A percentile compares a stretch with the other conserved stretches of the same genome.
phyloP scores from a whole-genome alignment of 30 jellyfish, hydroid and myxozoan genomes.

The Turritopsis dohrnii region DNA sequence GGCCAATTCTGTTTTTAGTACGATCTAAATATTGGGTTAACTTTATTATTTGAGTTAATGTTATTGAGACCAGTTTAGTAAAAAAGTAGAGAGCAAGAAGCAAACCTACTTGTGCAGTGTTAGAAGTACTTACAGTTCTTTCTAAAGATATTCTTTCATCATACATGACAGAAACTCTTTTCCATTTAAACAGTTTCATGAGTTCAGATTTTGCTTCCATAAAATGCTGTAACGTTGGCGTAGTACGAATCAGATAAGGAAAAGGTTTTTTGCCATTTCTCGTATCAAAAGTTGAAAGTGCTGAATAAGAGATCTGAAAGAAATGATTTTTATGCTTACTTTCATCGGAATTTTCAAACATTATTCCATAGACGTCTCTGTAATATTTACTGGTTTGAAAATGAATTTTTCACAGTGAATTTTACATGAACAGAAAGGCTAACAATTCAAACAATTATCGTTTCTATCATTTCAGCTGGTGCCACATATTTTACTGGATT shows the following conservation, averaged over 20 bases:
- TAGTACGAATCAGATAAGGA: conserved; percentile 8
- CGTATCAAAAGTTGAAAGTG: neutral
- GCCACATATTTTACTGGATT: too few relatives aligned
- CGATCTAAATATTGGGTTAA: neutral
- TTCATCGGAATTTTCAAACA: too few relatives aligned
- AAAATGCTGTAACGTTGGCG: neutral
- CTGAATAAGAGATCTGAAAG: conserved; percentile 1
- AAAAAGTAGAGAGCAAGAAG: too few relatives aligned
- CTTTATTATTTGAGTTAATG: too few relatives aligned
- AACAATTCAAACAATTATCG: too few relatives aligned
- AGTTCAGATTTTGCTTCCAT: neutral
- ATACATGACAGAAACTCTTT: conserved; percentile 11
- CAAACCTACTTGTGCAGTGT: too few relatives aligned
- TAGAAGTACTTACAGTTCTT: conserved; percentile 5
- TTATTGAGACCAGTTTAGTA: too few relatives aligned
- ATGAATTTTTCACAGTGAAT: too few relatives aligned
- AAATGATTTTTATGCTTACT: neutral
- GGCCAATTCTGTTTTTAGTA: neutral
- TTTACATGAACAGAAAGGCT: too few relatives aligned
- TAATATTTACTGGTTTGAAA: too few relatives aligned
- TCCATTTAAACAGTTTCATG: conserved; percentile 10
- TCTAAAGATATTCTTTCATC: conserved; percentile 2
- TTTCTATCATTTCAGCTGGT: too few relatives aligned
- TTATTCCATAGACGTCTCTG: too few relatives aligned
- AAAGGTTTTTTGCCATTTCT: neutral